Evolutionary conservation across 2,797 vertebrate genomes (phyloP).

Genomic region (Cuniculus paca): DNA sequence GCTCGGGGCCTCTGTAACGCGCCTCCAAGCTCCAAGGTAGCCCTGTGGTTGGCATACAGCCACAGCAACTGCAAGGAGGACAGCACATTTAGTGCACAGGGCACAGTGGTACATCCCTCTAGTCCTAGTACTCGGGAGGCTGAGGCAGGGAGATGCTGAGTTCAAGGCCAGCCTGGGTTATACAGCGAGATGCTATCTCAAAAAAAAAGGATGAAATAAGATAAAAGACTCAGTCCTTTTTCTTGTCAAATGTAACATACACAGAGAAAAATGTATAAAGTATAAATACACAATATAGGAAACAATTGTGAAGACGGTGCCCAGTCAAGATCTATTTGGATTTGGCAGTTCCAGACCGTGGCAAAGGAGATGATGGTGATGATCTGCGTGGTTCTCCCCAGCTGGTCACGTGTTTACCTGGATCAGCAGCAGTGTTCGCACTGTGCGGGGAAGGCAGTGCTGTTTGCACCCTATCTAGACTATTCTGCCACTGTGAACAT

Average conservation of each 20-base stretch:
- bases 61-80: background rate
- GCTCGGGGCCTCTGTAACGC: background rate
- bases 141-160: background rate
- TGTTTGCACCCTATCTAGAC: background rate
- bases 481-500: background rate
- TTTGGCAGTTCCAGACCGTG: background rate
- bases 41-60: background rate
- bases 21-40: background rate
- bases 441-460: background rate
- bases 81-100: background rate
- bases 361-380: background rate
- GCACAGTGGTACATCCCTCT: background rate
- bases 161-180: background rate
- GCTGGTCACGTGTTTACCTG: background rate
- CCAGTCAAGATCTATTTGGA: background rate
- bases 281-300: background rate
- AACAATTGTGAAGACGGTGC: background rate
- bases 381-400: accelerated
- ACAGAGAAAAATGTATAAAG: background rate
- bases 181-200: background rate
- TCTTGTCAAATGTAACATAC: background rate
- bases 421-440: background rate
- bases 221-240: background rate
- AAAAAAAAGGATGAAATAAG: background rate
- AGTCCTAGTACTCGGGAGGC: background rate